phyloP scores from a whole-genome alignment of 2,888 invertebrate species.

The Dorcus parallelipipedus region DNA sequence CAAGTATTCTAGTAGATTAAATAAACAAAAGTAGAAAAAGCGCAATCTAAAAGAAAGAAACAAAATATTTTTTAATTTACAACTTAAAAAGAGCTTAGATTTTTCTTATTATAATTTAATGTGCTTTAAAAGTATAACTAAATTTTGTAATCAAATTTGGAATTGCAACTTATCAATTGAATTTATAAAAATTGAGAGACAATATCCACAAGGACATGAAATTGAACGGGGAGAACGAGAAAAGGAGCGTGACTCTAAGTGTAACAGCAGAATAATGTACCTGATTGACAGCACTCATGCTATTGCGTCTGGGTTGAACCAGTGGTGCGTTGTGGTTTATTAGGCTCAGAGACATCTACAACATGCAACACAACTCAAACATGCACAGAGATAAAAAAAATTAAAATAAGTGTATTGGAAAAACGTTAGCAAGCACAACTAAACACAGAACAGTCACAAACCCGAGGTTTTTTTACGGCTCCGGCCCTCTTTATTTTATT shows the following conservation, averaged over 20 bases:
- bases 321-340: constrained; percentile 43
- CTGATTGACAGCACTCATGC: constrained; percentile 48
- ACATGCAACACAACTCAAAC: constrained; percentile 41
- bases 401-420: constrained; percentile 9
- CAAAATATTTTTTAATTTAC: too few relatives aligned
- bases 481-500: constrained; percentile 83
- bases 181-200: too few relatives aligned
- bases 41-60: too few relatives aligned
- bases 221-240: too few relatives aligned
- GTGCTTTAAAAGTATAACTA: too few relatives aligned
- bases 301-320: constrained; percentile 49
- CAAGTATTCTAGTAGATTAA: too few relatives aligned
- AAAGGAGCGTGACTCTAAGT: background rate
- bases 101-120: too few relatives aligned
- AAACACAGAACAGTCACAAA: constrained; percentile 50
- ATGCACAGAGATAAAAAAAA: constrained; percentile 25
- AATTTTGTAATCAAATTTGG: too few relatives aligned
- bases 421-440: constrained; percentile 6
- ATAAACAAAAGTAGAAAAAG: too few relatives aligned
- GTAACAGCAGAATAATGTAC: constrained; percentile 17
- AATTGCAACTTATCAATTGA: too few relatives aligned
- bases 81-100: too few relatives aligned
- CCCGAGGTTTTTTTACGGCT: constrained; percentile 69
- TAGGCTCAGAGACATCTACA: constrained; percentile 51
- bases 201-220: too few relatives aligned